phyloP scores from a whole-genome alignment of 2,888 invertebrate species.

The Trachelus troglodyta region DNA sequence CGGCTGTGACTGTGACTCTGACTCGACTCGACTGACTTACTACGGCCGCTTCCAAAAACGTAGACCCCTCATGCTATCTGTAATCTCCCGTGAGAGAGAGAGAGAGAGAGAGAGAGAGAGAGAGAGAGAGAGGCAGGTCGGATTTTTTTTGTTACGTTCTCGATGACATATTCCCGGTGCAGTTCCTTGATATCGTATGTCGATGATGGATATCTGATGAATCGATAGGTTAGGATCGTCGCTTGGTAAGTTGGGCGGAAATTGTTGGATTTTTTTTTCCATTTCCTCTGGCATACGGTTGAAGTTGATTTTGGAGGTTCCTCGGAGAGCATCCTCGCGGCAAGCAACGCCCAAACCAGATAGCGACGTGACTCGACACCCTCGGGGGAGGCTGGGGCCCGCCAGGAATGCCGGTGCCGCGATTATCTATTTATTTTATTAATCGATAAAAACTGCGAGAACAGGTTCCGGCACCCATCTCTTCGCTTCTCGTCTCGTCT shows the following conservation, averaged over 20 bases:
- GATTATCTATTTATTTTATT: conserved; percentile 61
- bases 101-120: no score
- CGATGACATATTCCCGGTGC: not conserved
- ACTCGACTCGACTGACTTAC: conserved; percentile 35
- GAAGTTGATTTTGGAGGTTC: not conserved
- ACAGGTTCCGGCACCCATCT: conserved; percentile 52
- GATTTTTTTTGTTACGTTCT: not conserved
- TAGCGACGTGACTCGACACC: conserved; percentile 13
- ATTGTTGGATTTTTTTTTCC: not conserved
- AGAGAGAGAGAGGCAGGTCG: not conserved
- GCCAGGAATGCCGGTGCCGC: conserved; percentile 54
- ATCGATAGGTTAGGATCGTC: not conserved
- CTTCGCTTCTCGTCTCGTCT: conserved; percentile 8
- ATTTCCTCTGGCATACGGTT: not conserved
- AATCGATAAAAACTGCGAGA: conserved; percentile 56
- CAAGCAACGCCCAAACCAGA: conserved; percentile 38
- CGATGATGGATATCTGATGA: not conserved
- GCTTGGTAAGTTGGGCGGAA: not conserved
- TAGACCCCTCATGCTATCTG: conserved; percentile 32
- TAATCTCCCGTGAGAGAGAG: not conserved
- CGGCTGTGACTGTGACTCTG: conserved; percentile 34
- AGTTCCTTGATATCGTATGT: not conserved
- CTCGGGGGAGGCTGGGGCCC: conserved; percentile 31
- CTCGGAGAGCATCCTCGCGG: not conserved
- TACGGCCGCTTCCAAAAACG: conserved; percentile 53